Percentiles rank a stretch among this genome's conserved stretches.
Evolutionary conservation across 2,113 vertebrate species (phyloP).

Genomic region (Petaurus breviceps): DNA sequence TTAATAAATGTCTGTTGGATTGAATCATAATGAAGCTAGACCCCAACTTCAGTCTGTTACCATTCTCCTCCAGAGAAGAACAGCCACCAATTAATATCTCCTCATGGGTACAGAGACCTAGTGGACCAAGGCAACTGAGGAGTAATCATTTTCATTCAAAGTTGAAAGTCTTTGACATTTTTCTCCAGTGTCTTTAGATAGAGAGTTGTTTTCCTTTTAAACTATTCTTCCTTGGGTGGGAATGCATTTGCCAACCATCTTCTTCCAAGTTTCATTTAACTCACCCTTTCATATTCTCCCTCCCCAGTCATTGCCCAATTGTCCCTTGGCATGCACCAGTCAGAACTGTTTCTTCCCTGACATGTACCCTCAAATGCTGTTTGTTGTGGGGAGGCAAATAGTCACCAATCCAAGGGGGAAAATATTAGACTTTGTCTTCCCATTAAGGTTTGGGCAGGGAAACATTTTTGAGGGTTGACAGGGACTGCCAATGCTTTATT

Average conservation of each 20-base stretch:
- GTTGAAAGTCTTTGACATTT: not conserved
- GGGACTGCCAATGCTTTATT: not conserved
- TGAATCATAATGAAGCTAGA: not conserved
- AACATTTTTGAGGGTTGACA: not conserved
- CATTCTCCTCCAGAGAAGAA: not conserved
- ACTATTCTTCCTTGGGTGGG: not conserved
- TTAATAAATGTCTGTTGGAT: not conserved
- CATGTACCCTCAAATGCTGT: not conserved
- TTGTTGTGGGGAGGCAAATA: not conserved
- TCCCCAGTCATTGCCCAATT: not conserved
- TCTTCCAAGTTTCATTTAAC: not conserved
- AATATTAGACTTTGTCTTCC: conserved; percentile 9
- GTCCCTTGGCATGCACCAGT: not conserved
- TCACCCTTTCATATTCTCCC: not conserved
- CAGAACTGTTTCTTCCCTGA: not conserved
- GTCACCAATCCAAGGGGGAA: not conserved
- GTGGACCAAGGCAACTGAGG: not conserved
- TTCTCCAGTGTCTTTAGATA: not conserved
- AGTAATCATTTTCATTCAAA: not conserved
- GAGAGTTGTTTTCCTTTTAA: not conserved
- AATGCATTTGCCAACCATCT: not conserved
- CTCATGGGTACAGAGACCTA: not conserved
- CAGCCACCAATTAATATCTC: not conserved
- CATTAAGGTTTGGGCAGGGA: not conserved
- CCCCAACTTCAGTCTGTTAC: not conserved